A percentile compares a stretch with the other conserved stretches of the same genome.
Conservation (phyloP, 1,140 invertebrate genomes). For the Palaemon carinicauda region DNA sequence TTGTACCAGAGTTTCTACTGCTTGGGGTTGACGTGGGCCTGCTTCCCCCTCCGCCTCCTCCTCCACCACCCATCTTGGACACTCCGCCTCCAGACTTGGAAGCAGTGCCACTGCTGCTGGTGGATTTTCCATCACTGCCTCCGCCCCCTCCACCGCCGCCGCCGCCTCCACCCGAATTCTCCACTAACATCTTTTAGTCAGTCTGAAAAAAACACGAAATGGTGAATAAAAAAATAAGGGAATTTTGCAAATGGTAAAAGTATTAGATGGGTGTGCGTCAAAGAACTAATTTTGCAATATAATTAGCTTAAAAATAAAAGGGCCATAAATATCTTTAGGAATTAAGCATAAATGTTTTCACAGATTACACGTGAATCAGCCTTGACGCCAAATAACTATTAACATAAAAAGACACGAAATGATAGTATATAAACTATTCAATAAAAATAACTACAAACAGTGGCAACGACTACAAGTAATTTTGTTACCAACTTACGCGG, state of each 20-base stretch:
- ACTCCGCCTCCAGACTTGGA: not conserved
- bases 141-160: slow-evolving; percentile 11
- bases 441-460: too few relatives aligned
- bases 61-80: not conserved
- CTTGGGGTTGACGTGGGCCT: not conserved
- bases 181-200: slow-evolving; percentile 37
- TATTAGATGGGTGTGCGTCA: not conserved
- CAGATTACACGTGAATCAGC: too few relatives aligned
- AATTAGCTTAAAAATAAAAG: too few relatives aligned
- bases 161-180: slow-evolving; percentile 22
- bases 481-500: too few relatives aligned
- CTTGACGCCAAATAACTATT: too few relatives aligned
- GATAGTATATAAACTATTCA: too few relatives aligned
- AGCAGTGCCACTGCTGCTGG: not conserved
- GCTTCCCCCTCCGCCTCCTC: not conserved
- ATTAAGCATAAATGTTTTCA: too few relatives aligned
- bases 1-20: not conserved
- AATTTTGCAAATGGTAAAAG: not conserved
- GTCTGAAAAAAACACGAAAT: not conserved
- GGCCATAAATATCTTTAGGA: too few relatives aligned
- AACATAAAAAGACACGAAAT: too few relatives aligned
- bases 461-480: too few relatives aligned
- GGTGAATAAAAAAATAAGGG: not conserved
- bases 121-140: not conserved
- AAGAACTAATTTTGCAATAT: not conserved